Evolutionary conservation across 2,113 vertebrate species (phyloP).

Genomic region (Grallaria varia): DNA sequence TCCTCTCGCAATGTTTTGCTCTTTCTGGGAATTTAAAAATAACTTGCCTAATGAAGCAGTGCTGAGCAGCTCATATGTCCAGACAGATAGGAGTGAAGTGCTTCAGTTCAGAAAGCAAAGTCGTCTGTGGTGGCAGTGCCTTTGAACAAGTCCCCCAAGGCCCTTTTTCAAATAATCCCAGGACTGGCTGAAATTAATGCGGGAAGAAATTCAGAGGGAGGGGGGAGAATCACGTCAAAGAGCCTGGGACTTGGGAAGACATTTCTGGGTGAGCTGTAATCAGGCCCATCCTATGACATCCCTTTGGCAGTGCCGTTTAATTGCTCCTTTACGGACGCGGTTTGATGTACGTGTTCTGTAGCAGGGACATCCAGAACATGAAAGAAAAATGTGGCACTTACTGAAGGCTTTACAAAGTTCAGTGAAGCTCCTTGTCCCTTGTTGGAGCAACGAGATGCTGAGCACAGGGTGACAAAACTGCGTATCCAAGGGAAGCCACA

Average conservation of each 20-base stretch:
- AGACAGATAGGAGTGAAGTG: slow-evolving; percentile 58
- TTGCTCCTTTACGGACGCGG: not conserved
- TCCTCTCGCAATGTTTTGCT: slow-evolving; percentile 38
- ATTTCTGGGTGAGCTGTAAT: slow-evolving; percentile 27
- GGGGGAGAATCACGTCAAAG: not conserved
- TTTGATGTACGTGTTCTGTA: not conserved
- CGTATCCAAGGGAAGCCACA: not conserved
- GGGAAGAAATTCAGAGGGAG: slow-evolving; percentile 46
- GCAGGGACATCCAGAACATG: not conserved
- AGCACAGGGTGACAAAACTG: not conserved
- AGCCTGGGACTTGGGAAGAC: slow-evolving; percentile 28
- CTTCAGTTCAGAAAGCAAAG: slow-evolving; percentile 45
- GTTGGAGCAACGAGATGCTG: not conserved
- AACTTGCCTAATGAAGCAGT: slow-evolving; percentile 52
- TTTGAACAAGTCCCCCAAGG: slow-evolving; percentile 46
- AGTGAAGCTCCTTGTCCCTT: not conserved
- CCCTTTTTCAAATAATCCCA: slow-evolving; percentile 36
- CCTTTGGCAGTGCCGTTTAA: not conserved
- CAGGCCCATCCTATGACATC: not conserved
- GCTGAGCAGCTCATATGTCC: slow-evolving; percentile 43
- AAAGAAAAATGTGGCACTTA: not conserved
- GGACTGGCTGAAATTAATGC: slow-evolving; percentile 51
- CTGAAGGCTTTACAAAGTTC: slow-evolving; percentile 12
- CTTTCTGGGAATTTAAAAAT: slow-evolving; percentile 68
- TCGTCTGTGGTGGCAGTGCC: not conserved